Evolutionary conservation across 2,888 invertebrate genomes (phyloP), one percentile per base, ranked within the genome.

Genomic region (Oligia latruncula): DNA sequence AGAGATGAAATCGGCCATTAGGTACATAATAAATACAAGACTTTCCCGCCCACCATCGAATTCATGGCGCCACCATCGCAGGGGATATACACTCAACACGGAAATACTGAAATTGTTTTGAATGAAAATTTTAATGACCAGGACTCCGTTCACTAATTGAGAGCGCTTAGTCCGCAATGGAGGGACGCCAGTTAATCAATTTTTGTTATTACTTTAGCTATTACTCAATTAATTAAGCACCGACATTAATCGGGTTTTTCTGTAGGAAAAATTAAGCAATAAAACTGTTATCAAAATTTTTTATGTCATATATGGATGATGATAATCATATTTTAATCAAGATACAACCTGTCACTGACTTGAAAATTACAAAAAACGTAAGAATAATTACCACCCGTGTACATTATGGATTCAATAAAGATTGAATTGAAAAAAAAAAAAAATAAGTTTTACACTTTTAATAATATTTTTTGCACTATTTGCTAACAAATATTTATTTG

Each of bases 41-140:
- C 13, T 29, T 60, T 74, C 17, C 49, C 9, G 15, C 5, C 3
- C 8, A 40, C 40, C 40, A 6, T 13, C 13, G 0, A 46, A 62
- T 0, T 71, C 13, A 88, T 92, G 90, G 93, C 73, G 71, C 86
- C 88, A 88, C 82, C 77, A 91, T 83, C 72, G 82, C 86, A 86
- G 89, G 90, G 89, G 90, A 90, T 91, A 43, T 55, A 92, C 87
- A 91, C 90, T 92, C 88, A 90, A 92, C 89, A 90, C 88, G 92
- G 92, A 92, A 94, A 95, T 94, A 94, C 94, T 94, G 92, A 95
- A 95, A 96, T 95, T 95, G 95, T 96, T 95, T 95, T 94, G 93
- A 95, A 95, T 94, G 95, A 95, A 96, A 95, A 95, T 96, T 96
- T 96, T 96, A 96, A 96, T 95, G 95, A 95, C 92, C 92, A 81